Evolutionary conservation across 2,113 vertebrate genomes (phyloP).

Genomic region (Mugil cephalus): DNA sequence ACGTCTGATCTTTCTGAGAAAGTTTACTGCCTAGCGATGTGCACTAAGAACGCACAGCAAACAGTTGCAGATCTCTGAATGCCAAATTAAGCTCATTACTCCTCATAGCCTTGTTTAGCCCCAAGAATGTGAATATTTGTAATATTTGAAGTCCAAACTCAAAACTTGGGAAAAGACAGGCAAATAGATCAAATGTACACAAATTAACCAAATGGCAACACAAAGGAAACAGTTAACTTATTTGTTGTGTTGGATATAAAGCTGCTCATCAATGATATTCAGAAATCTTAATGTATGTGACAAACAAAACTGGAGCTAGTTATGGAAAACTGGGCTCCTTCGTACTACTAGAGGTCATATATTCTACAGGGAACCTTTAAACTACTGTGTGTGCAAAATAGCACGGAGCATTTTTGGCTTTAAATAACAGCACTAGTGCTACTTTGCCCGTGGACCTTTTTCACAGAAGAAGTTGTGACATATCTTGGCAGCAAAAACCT

Average conservation of each 20-base stretch:
- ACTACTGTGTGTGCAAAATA: neutral
- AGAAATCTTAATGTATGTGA: neutral
- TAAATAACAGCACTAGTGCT: neutral
- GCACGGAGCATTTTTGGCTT: neutral
- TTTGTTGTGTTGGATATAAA: too few relatives aligned
- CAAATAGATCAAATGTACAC: neutral
- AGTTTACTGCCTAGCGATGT: neutral
- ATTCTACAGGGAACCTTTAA: neutral
- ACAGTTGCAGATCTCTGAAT: neutral
- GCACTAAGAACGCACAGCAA: neutral
- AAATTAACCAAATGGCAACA: neutral
- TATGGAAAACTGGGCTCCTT: neutral
- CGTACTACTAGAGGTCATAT: neutral
- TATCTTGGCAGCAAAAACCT: neutral
- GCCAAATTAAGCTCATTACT: conserved; percentile 4
- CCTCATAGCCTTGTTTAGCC: too few relatives aligned
- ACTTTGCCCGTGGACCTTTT: neutral
- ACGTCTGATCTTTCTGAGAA: neutral
- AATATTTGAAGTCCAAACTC: neutral
- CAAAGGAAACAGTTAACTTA: too few relatives aligned
- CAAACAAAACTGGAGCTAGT: neutral
- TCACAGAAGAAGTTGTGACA: neutral
- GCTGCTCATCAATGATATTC: neutral
- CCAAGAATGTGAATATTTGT: neutral
- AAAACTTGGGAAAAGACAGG: neutral